Evolutionary conservation across 1,140 invertebrate species (phyloP), one percentile per base, ranked within the genome.

Genomic region (Hydropsyche tenuis): DNA sequence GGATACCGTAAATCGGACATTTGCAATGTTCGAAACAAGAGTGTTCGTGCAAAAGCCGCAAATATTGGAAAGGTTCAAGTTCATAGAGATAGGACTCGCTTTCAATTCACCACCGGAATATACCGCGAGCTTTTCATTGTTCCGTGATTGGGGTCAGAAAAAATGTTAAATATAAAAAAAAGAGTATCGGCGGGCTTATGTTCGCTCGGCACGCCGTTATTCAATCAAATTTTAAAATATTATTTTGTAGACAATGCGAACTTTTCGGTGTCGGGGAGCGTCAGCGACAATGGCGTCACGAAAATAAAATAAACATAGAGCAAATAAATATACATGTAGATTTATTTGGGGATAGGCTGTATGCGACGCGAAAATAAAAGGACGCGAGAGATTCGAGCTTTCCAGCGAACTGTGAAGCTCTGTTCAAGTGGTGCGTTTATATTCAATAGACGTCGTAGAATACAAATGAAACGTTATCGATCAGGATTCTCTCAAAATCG

Each of bases 381-480:
- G 20, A 53, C 12, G 30, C 30, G 9, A 37, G 9, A 37, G 30
- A 37, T 37, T 37, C 30, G 30, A 18, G 46, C 48, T 20, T 48
- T 48, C 46, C 48, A 16, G 1, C 18, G 30, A 53, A 20, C 48
- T 53, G 48, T 53, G 20, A 53, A 53, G 48, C 48, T 53, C 48
- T 18, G 48, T 53, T 53, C 48, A 53, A 53, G 48, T 53, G 48
- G 56, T 25, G 56, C 20, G 56, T 60, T 60, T 60, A 60, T 60
- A 60, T 60, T 60, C 56, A 27, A 27, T 60, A 14, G 23, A 14
- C 22, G 56, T 60, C 23, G 22, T 27, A 12, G 56, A 60, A 60
- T 60, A 60, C 56, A 60, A 60, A 60, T 60, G 56, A 60, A 23
- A 60, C 56, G 22, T 60, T 60, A 60, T 60, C 23, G 56, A 60